A percentile compares a stretch with the other conserved stretches of the same genome.
phyloP scores from a whole-genome alignment of 2,888 invertebrate species.

The Leuctra nigra region DNA sequence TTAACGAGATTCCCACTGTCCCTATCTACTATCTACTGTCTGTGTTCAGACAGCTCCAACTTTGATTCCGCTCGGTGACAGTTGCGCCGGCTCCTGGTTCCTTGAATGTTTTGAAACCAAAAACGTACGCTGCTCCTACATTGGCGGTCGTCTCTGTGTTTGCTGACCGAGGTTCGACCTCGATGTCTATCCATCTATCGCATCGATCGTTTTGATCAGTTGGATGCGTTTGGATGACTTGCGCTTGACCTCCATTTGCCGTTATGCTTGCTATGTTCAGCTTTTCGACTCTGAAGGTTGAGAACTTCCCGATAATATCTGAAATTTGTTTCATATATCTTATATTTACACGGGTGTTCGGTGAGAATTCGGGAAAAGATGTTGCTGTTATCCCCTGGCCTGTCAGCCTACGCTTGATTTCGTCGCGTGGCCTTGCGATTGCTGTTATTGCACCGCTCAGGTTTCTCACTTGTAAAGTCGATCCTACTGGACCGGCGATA shows the following conservation, averaged over 20 bases:
- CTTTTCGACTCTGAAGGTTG: conserved; percentile 31
- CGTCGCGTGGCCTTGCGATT: too few relatives aligned
- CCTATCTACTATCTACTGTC: too few relatives aligned
- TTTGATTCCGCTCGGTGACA: conserved; percentile 14
- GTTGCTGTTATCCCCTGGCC: conserved; percentile 31
- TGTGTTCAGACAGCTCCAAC: conserved; percentile 20
- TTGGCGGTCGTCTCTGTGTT: conserved; percentile 30
- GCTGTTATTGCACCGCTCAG: conserved; percentile 1
- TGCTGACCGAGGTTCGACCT: conserved; percentile 29
- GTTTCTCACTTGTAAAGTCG: too few relatives aligned
- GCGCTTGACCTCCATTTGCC: conserved; percentile 31
- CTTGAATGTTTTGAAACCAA: conserved; percentile 31
- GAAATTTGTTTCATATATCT: conserved; percentile 25
- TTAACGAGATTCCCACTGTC: too few relatives aligned
- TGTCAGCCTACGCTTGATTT: conserved; percentile 25
- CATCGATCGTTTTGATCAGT: conserved; percentile 26
- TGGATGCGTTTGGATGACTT: conserved; percentile 30
- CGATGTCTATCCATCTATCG: conserved; percentile 27
- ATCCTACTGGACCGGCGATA: too few relatives aligned
- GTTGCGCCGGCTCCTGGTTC: conserved; percentile 29
- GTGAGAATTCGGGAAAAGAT: conserved; percentile 30
- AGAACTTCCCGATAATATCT: conserved; percentile 30
- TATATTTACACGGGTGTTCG: conserved; percentile 30
- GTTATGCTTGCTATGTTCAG: conserved; percentile 29
- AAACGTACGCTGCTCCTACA: conserved; percentile 31